Percentiles rank a stretch among this genome's conserved stretches.
Conservation (phyloP, 2,113 vertebrate genomes). For the Fulica atra region DNA sequence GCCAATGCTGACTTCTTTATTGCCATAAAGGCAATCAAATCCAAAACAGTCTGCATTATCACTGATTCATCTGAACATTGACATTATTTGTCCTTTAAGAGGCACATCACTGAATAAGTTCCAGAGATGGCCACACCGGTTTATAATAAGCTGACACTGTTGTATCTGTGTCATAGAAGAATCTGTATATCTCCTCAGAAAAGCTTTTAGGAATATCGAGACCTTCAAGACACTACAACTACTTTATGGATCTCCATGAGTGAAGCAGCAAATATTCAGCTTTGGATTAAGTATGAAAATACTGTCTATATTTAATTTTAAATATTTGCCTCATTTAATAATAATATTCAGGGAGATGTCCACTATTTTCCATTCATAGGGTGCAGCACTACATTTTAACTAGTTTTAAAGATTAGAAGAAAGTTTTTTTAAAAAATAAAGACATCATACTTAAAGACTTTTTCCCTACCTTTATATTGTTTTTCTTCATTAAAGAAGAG, state of each 20-base stretch:
- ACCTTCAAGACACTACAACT: background rate
- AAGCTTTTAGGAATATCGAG: background rate
- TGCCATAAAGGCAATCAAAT: background rate
- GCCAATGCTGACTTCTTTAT: background rate
- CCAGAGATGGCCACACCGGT: background rate
- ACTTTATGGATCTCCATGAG: background rate
- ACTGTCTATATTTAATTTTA: background rate
- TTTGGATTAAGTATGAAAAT: background rate
- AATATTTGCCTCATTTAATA: background rate
- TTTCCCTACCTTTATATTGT: background rate
- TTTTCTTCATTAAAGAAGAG: background rate
- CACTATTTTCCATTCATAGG: background rate
- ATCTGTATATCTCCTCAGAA: background rate
- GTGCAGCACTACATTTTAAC: background rate
- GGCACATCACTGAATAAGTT: background rate
- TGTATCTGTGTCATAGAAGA: background rate
- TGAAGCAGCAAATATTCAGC: background rate
- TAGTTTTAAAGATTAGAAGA: background rate
- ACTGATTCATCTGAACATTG: background rate
- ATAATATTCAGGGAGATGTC: background rate
- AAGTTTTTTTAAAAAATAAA: background rate
- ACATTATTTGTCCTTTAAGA: background rate
- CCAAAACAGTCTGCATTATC: background rate
- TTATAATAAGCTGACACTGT: background rate
- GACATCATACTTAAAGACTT: background rate